These are phyloP conservation scores for Frankliniella fusca DNA, from an alignment of 2,888 invertebrate species.

Conservation along the genomic window DNA sequence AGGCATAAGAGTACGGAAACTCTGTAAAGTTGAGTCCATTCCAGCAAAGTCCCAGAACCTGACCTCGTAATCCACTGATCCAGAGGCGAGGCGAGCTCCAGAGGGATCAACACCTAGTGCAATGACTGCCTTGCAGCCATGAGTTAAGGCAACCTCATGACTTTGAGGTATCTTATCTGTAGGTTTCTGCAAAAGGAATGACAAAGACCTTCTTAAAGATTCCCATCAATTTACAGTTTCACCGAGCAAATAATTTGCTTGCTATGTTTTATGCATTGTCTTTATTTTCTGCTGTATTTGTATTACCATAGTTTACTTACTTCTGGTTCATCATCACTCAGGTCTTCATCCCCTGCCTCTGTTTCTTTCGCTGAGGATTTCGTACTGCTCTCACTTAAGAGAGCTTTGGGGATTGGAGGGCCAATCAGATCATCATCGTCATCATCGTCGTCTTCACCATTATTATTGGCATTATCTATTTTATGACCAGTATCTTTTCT, in stretches of 20 bases:
- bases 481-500: not conserved
- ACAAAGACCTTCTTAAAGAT: not conserved
- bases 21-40: conserved; percentile 88
- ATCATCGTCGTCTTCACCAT: conserved; percentile 43
- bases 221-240: no score
- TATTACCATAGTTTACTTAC: not conserved
- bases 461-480: conserved; percentile 28
- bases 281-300: no score
- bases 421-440: conserved; percentile 43
- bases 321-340: conserved; percentile 36
- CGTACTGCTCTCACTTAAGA: conserved; percentile 41
- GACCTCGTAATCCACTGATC: conserved; percentile 93
- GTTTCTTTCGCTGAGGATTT: not conserved
- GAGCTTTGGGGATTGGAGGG: conserved; percentile 36
- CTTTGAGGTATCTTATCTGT: conserved; percentile 62
- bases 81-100: conserved; percentile 84
- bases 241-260: no score
- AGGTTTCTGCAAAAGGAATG: conserved; percentile 40
- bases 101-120: conserved; percentile 90
- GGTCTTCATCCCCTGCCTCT: conserved; percentile 31
- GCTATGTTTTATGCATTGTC: no score
- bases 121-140: conserved; percentile 84
- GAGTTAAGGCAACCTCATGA: conserved; percentile 78
- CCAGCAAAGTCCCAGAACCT: conserved; percentile 99
- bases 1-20: conserved; percentile 89